Base-by-base conservation (phyloP, 1,140 invertebrate species). In the Mercenaria mercenaria region DNA sequence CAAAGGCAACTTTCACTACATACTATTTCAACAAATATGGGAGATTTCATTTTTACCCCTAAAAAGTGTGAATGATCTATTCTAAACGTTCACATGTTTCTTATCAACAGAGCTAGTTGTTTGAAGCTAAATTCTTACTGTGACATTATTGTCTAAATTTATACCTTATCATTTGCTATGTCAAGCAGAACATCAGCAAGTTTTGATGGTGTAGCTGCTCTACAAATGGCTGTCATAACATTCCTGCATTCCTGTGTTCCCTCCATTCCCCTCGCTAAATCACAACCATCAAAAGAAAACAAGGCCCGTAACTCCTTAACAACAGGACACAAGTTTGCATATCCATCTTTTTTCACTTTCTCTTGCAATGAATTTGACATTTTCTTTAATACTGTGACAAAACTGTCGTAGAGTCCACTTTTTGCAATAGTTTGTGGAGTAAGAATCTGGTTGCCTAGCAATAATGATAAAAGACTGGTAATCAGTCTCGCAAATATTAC, bases 111-210 rank as follows among this genome's bases (percentile, higher is more conserved):
- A n/a, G n/a, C n/a, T n/a, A n/a, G n/a, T n/a, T n/a, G n/a, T n/a
- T n/a, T n/a, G n/a, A n/a, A n/a, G n/a, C n/a, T n/a, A n/a, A n/a
- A n/a, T n/a, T n/a, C n/a, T n/a, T n/a, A n/a, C n/a, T n/a, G n/a
- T n/a, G n/a, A n/a, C n/a, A n/a, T n/a, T n/a, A n/a, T n/a, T n/a
- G n/a, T n/a, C n/a, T n/a, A n/a, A n/a, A n/a, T n/a, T n/a, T n/a
- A n/a, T 52, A 89, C 88, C 80, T 83, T 82, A 43, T 89, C 88
- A 32, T 43, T 59, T 26, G 64, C 47, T 37, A 89, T 76, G n/a
- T 89, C 88, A 18, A 89, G n/a, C 47, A 82, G 52, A 32, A 89
- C 37, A 59, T 82, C 80, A n/a, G 59, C 52, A 15, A 89, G 67
- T 29, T 39, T 37, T 0, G 80, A 56, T 11, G 88, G 88, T 15